These are phyloP conservation scores for Pygocentrus nattereri DNA, from an alignment of 2,797 vertebrate species.

Conservation along the genomic window DNA sequence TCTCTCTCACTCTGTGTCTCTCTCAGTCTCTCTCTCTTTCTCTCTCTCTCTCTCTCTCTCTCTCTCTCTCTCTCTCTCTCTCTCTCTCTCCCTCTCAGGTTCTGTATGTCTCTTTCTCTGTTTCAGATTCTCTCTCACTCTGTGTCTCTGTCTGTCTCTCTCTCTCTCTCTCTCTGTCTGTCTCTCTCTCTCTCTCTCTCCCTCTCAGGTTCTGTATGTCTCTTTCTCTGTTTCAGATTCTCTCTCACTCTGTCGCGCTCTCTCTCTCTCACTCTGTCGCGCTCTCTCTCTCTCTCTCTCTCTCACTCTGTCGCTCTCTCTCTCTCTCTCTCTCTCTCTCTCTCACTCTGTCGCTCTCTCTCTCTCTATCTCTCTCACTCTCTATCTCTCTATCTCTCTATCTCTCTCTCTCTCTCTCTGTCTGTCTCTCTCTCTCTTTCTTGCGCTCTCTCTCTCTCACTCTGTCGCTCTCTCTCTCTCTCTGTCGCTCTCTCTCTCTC, in stretches of 20 bases:
- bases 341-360: constrained; percentile 13
- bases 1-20: constrained; percentile 35
- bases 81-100: neutral
- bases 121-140: constrained; percentile 45
- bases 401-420: constrained; percentile 58
- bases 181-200: constrained; percentile 61
- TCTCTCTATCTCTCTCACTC: constrained; percentile 60
- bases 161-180: constrained; percentile 12
- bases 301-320: constrained; percentile 58
- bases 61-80: constrained; percentile 57
- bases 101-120: constrained; percentile 15
- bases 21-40: constrained; percentile 63
- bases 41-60: constrained; percentile 67
- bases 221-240: too few relatives aligned
- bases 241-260: constrained; percentile 31
- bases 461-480: constrained; percentile 61
- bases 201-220: too few relatives aligned
- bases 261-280: constrained; percentile 55
- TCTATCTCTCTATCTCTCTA: constrained; percentile 63
- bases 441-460: constrained; percentile 61
- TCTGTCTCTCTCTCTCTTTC: too few relatives aligned
- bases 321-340: constrained; percentile 30
- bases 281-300: neutral
- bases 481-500: constrained; percentile 66
- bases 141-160: constrained; percentile 50